Base-by-base conservation (phyloP, 2,113 vertebrate species). In the Riparia riparia region DNA sequence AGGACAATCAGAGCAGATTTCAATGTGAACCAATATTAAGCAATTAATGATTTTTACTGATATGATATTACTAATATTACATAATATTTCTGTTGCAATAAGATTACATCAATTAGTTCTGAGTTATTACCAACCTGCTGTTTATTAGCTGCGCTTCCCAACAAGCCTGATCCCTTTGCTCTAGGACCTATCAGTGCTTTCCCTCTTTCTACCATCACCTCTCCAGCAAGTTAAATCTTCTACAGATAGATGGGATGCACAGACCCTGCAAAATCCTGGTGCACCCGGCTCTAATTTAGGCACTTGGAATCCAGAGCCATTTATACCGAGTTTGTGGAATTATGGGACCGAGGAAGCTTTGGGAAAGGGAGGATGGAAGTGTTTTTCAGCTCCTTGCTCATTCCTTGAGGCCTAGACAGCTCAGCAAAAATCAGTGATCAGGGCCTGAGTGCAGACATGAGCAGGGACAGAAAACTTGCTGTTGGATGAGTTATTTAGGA, bases 241-340 rank as follows among this genome's bases (percentile, higher is more conserved):
- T 26, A 0, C 39, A 47, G 32, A 37, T 14, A 56, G 7, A 24
- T 4, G 24, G 20, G 21, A 47, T 47, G 21, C 63, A 39, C 0
- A 68, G 28, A 68, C 20, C 78, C 78, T 81, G 51, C 51, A 81
- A 20, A 68, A 81, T 68, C 78, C n/a, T 68, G 78, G 20, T 57
- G 20, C n/a, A 56, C 32, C 19, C 7, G 0, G 25, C 54, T 63
- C 56, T 49, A 14, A 49, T 68, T 68, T 41, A 20, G 28, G 39
- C 29, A 37, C n/a, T 14, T 41, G 54, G 74, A 63, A 21, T 47
- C 44, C 79, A 66, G 64, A 66, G 68, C 17, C 66, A 31, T 86
- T 89, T 83, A 6, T 76, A 56, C 28, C 65, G 54, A 32, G 6
- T 68, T 87, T 85, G 53, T 12, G 7, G 81, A 64, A 88, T 81